Percentiles rank a stretch among this genome's conserved stretches.
phyloP scores from a whole-genome alignment of 2,888 invertebrate species.

The Rhamphomyia laevipes region DNA sequence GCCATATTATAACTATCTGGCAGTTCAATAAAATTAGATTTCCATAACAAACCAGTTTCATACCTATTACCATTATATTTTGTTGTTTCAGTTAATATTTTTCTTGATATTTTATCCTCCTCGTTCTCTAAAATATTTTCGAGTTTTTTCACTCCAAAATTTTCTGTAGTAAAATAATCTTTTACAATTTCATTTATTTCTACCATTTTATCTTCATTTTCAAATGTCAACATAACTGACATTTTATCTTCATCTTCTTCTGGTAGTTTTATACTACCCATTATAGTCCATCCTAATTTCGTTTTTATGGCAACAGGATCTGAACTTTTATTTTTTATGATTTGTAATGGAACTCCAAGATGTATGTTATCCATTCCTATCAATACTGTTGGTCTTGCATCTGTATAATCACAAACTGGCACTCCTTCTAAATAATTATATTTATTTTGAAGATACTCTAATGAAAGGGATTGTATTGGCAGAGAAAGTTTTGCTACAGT shows the following conservation, averaged over 20 bases:
- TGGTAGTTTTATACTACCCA: background rate
- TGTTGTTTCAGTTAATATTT: constrained; percentile 4
- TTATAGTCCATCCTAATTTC: constrained; percentile 4
- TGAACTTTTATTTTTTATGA: background rate
- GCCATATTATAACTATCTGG: constrained; percentile 15
- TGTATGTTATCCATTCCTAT: constrained; percentile 5
- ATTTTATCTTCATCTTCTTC: background rate
- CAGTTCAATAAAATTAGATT: constrained; percentile 7
- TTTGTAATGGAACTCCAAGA: background rate
- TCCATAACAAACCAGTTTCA: constrained; percentile 12
- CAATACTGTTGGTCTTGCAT: background rate
- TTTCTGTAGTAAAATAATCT: constrained; percentile 1
- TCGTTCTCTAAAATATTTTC: constrained; percentile 2
- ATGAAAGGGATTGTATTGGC: constrained; percentile 1
- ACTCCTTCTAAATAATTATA: constrained; percentile 1
- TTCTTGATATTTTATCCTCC: constrained; percentile 4
- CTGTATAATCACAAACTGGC: constrained; percentile 4
- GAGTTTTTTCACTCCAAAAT: background rate
- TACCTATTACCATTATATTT: constrained; percentile 4
- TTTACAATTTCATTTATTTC: background rate
- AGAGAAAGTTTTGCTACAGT: too few relatives aligned
- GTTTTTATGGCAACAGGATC: constrained; percentile 2
- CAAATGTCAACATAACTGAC: background rate
- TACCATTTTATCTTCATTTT: background rate
- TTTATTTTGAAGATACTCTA: background rate